Evolutionary conservation across 2,797 vertebrate species (phyloP).

Genomic region (Platyrinchus mystaceus): DNA sequence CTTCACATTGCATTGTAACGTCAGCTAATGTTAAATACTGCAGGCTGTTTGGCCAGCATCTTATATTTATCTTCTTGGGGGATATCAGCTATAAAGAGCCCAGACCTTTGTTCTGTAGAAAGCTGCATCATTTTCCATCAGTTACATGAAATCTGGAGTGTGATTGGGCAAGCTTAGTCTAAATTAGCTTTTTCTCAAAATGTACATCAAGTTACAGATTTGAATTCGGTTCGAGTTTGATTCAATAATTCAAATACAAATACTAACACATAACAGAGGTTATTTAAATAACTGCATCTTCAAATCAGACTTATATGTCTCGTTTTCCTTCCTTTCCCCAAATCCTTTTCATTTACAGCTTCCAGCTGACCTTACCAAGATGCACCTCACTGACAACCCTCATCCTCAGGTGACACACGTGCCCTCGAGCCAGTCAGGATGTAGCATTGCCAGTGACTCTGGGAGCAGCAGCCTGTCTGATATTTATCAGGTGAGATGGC

Average conservation of each 20-base stretch:
- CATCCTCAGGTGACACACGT: constrained; percentile 91
- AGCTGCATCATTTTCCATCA: not conserved
- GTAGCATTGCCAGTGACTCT: constrained; percentile 97
- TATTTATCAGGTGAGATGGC: constrained; percentile 89
- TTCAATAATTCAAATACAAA: not conserved
- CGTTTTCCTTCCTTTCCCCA: not conserved
- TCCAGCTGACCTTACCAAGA: constrained; percentile 95
- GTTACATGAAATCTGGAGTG: not conserved
- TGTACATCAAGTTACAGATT: fast-evolving
- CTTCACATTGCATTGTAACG: not conserved
- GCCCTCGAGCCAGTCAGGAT: constrained; percentile 94
- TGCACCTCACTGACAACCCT: constrained; percentile 93
- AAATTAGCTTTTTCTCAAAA: not conserved
- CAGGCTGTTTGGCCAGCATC: not conserved
- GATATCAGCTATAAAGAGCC: not conserved
- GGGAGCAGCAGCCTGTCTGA: constrained; percentile 98
- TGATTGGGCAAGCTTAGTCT: not conserved
- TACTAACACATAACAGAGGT: not conserved
- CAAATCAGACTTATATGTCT: not conserved
- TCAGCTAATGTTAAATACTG: not conserved
- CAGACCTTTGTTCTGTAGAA: not conserved
- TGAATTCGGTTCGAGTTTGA: not conserved
- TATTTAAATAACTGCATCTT: not conserved
- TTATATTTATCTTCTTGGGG: not conserved
- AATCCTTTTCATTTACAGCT: constrained; percentile 80